A percentile compares a stretch with the other conserved stretches of the same genome.
These are phyloP conservation scores for Sinocyclocheilus maitianheensis DNA, from an alignment of 2,113 vertebrate species.

Conservation along the genomic window DNA sequence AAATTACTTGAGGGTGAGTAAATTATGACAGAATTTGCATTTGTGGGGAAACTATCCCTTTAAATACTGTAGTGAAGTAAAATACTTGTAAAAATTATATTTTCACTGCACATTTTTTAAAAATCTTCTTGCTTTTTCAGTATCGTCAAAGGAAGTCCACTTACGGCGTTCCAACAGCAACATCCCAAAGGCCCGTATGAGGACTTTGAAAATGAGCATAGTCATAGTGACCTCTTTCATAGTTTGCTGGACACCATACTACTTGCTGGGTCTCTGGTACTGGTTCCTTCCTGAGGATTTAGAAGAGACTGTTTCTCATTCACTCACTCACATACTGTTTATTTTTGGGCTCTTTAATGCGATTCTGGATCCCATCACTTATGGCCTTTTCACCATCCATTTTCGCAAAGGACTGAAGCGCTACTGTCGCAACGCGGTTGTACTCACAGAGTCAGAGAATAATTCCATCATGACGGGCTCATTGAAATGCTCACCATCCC, in stretches of 20 bases:
- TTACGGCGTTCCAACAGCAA: constrained; percentile 81
- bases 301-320: constrained; percentile 79
- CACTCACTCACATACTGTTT: constrained; percentile 80
- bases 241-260: constrained; percentile 83
- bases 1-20: no score
- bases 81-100: not conserved
- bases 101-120: not conserved
- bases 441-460: constrained; percentile 56
- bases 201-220: constrained; percentile 82
- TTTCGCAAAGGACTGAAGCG: constrained; percentile 69
- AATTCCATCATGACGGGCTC: constrained; percentile 72
- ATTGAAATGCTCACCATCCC: constrained; percentile 67
- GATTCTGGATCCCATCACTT: constrained; percentile 78
- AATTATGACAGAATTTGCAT: no score
- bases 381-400: constrained; percentile 78
- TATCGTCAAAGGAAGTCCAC: constrained; percentile 73
- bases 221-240: constrained; percentile 82
- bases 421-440: constrained; percentile 56
- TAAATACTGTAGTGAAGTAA: not conserved
- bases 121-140: constrained; percentile 58
- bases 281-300: constrained; percentile 79
- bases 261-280: constrained; percentile 81
- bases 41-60: no score
- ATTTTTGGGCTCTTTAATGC: constrained; percentile 81
- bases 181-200: constrained; percentile 82